Evolutionary conservation across 2,113 vertebrate genomes (phyloP), one percentile per base, ranked within the genome.

Genomic region (Platysternon megacephalum): DNA sequence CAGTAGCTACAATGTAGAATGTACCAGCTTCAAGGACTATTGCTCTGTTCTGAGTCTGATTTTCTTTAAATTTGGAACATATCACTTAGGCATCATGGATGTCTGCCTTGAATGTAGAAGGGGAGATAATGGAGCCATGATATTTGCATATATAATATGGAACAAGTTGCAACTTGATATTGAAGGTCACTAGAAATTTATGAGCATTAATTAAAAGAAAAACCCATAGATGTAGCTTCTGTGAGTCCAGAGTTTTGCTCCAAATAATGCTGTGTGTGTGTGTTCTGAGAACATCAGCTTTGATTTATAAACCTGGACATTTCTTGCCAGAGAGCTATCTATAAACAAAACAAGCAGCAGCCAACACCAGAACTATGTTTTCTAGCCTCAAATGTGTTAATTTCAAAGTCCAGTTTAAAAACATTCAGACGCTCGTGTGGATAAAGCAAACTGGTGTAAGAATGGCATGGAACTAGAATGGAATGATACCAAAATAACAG

Each of bases 341-440:
- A 89, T 21, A 90, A 92, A 96, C 85, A 72, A 72, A 85, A 86
- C 93, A 85, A 95, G 82, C 90, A 91, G 93, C 95, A 96, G 93
- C 96, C 93, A 95, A 79, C 85, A 86, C 94, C 83, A 93, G 87
- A 95, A 76, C 49, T 83, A 42, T 65, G 58, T 94, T 95, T 91
- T 86, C 87, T 53, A 74, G 52, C 87, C 89, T 93, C 91, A 93
- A 86, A 96, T 87, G 88, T 96, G 88, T 26, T 92, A 82, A n/a
- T 96, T 95, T 94, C 87, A 82, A 95, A 93, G 89, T 90, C 85
- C 56, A 89, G 81, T 74, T 74, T 29, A 94, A 95, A 92, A 61
- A 81, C 28, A 82, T 94, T 95, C 83, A 79, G 87, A 83, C 52
- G 78, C 78, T 94, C 86, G 86, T 93, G 83, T 92, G 94, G 92